Percentiles rank a stretch among this genome's conserved stretches.
These are phyloP conservation scores for Crossaster papposus DNA, from an alignment of 53 echinoderm and acorn worm species.

Conservation along the genomic window DNA sequence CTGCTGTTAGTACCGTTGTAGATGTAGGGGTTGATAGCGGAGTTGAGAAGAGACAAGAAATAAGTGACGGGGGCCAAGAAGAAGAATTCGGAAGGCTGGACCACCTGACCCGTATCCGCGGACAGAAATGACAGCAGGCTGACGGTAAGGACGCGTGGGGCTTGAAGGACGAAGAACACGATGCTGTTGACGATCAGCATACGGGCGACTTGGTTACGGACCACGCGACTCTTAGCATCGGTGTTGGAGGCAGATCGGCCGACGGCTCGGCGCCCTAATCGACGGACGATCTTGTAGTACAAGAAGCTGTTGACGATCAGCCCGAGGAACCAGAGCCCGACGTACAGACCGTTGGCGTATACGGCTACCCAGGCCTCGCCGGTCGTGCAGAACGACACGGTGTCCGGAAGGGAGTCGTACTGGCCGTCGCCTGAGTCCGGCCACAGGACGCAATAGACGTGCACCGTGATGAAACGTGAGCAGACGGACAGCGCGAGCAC, in stretches of 20 bases:
- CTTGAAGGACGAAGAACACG: conserved; percentile 5
- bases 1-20: neutral
- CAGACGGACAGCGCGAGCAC: neutral
- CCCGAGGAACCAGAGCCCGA: neutral
- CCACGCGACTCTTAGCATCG: neutral
- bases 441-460: neutral
- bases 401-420: neutral
- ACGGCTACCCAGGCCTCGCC: neutral
- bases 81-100: neutral
- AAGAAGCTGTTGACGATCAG: conserved; percentile 1
- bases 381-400: neutral
- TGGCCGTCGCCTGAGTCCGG: neutral
- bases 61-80: neutral
- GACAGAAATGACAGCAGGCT: neutral
- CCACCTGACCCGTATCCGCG: neutral
- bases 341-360: conserved; percentile 17
- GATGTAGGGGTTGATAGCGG: neutral
- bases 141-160: neutral
- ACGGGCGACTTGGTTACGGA: conserved; percentile 5
- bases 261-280: neutral
- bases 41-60: conserved; percentile 5
- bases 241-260: neutral
- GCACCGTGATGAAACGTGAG: neutral
- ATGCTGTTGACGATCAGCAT: conserved; percentile 29
- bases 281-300: conserved; percentile 3